Base-by-base conservation (phyloP, 1,140 invertebrate species). In the Bemisia tabaci region DNA sequence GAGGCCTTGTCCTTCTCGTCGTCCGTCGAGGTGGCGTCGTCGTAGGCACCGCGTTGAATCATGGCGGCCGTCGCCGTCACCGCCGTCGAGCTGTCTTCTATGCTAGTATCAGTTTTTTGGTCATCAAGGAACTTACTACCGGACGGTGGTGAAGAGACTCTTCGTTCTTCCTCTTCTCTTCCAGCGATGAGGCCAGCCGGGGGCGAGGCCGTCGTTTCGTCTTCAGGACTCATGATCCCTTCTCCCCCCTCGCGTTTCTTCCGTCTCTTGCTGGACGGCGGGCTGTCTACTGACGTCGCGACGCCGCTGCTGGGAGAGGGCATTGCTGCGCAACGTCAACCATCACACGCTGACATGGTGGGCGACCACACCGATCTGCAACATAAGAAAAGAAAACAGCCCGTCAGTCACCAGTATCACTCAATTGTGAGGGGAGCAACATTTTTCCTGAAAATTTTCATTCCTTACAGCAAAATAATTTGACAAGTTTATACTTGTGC, bases 141-240 rank as follows among this genome's bases (percentile, higher is more conserved):
- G 60, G 81, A 78, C 67, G 82, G 82, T 73, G 83, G 82, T 71
- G 83, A 82, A 72, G 82, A 82, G 71, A 83, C 81, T 72, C 82
- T 80, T 72, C 77, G 75, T 62, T 74, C 72, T n/a, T 73, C 71
- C 26, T 75, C 73, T 9, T 72, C 72, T 58, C 71, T 68, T 22
- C 72, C 74, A 17, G 74, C 74, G 22, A 74, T 73, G n/a, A 74
- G 66, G 17, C 73, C 74, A 12, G 79, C 79, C 73, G 81, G 78
- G 73, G 82, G 82, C 74, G 81, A 80, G 74, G 78, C 77, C 66
- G 78, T 77, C 22, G 77, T 82, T 77, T 85, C 84, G 76, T 85
- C 83, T 76, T 84, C 83, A 71, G 83, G 83, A 78, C 83, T 85
- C 83, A 85, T 84, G 17, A 48, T 48, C 33, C 33, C 17, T 48